Base-by-base conservation (phyloP, 2,113 vertebrate species). In the Pyrgilauda ruficollis region DNA sequence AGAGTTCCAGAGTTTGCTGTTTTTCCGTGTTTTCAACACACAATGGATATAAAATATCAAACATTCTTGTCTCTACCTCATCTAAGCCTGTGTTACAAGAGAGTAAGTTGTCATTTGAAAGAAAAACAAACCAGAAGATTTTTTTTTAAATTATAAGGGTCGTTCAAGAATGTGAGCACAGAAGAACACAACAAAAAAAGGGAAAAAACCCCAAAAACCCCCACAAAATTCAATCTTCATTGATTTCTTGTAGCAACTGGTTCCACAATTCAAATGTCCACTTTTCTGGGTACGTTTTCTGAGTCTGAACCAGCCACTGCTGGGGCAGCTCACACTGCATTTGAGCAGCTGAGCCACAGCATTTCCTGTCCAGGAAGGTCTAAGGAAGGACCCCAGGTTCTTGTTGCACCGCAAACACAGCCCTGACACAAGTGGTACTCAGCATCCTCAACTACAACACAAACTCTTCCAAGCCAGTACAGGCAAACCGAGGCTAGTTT, bases 41-140 rank as follows among this genome's bases (percentile, higher is more conserved):
- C 22, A 86, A 89, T 77, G 70, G 88, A 89, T 96, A 95, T 49
- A 96, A 96, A 97, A 95, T 82, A 96, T 92, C 49, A 96, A 95
- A 93, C 90, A 86, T 95, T 79, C 84, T 49, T 82, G 86, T 64
- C 41, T 87, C 62, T 91, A 74, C 84, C 76, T 96, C 91, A 87
- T 91, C 73, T 89, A 93, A 97, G 89, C 58, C 76, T 83, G 53
- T 6, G 43, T 67, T 86, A 76, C 74, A 84, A 92, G 47, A 13
- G 13, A 85, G 33, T 61, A 89, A 91, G 73, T 24, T 79, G 87
- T 86, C 47, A 87, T 84, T 80, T 78, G 28, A 88, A 93, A 94
- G 82, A 75, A 93, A 96, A 97, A 93, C 73, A 96, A 95, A 96
- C 86, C 62, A 62, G 75, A 90, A 39, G 8, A 15, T 31, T 81